Evolutionary conservation across 2,888 invertebrate species (phyloP), one percentile per base, ranked within the genome.

Genomic region (Hirtodrosophila cameraria): DNA sequence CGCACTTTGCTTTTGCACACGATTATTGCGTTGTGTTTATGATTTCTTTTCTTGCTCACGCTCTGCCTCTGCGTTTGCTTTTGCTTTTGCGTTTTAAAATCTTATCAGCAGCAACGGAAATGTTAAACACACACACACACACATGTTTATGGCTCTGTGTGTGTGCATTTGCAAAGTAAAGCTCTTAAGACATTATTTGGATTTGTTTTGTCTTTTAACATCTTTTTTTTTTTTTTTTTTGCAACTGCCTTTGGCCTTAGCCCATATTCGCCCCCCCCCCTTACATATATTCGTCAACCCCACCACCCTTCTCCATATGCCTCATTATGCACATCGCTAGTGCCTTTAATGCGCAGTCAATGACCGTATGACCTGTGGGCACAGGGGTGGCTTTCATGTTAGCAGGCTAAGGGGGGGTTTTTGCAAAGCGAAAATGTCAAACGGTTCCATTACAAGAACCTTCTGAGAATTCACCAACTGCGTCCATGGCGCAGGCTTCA

Each of bases 21-120:
- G n/a, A n/a, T 66, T 85, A 75, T 82, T 80, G 83, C 86, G 83
- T 70, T 85, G 76, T 78, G 63, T 67, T 69, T 69, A 63, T 62
- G 50, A 53, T 57, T 71, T 79, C 63, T 65, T 77, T 77, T 68
- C n/a, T n/a, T n/a, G n/a, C n/a, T n/a, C n/a, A n/a, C n/a, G n/a
- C n/a, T n/a, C n/a, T n/a, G n/a, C n/a, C n/a, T n/a, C n/a, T n/a
- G n/a, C n/a, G n/a, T n/a, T n/a, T 60, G 46, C 25, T 42, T 52
- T 61, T 79, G 58, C 15, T 83, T 80, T 84, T 86, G 86, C 75
- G 82, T 78, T 86, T 86, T 73, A 69, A 84, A 20, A 75, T 78
- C 82, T 86, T 86, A 86, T 86, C 85, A 82, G 69, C 60, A 73
- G 50, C 74, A 60, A 65, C 55, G 33, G 52, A 46, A 55, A 49